These are phyloP conservation scores for Neosalanx taihuensis DNA, from an alignment of 2,797 vertebrate genomes.

Conservation along the genomic window DNA sequence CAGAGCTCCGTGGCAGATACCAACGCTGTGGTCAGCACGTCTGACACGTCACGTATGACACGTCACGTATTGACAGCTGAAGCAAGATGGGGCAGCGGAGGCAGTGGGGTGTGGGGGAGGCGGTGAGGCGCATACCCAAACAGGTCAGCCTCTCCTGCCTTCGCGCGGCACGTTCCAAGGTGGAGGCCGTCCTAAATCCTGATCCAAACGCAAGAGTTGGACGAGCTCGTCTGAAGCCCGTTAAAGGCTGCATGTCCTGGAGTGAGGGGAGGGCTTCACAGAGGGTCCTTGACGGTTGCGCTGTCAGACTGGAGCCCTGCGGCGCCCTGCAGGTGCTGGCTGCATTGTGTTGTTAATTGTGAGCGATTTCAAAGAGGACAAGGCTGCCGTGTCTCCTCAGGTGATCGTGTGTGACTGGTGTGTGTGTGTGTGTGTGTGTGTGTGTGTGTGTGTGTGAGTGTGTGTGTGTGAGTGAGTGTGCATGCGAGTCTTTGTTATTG, in stretches of 20 bases:
- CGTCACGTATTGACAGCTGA: slow-evolving; percentile 39
- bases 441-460: background rate
- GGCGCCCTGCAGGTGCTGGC: background rate
- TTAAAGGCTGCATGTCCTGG: background rate
- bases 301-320: too few species aligned
- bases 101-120: background rate
- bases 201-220: too few species aligned
- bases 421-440: too few species aligned
- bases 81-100: slow-evolving; percentile 20
- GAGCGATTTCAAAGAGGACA: background rate
- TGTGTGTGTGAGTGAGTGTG: too few species aligned
- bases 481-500: slow-evolving; percentile 3
- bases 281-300: too few species aligned
- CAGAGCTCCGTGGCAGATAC: background rate
- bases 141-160: background rate
- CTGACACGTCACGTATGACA: slow-evolving; percentile 52
- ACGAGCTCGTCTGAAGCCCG: too few species aligned
- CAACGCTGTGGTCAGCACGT: slow-evolving; percentile 13
- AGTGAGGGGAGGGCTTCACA: too few species aligned
- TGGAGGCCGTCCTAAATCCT: background rate
- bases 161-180: background rate
- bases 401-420: too few species aligned
- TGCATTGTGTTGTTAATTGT: background rate
- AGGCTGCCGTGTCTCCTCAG: too few species aligned
- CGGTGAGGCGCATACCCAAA: background rate